Evolutionary conservation across 1,140 invertebrate genomes (phyloP).

Genomic region (Lordiphosa collinella): DNA sequence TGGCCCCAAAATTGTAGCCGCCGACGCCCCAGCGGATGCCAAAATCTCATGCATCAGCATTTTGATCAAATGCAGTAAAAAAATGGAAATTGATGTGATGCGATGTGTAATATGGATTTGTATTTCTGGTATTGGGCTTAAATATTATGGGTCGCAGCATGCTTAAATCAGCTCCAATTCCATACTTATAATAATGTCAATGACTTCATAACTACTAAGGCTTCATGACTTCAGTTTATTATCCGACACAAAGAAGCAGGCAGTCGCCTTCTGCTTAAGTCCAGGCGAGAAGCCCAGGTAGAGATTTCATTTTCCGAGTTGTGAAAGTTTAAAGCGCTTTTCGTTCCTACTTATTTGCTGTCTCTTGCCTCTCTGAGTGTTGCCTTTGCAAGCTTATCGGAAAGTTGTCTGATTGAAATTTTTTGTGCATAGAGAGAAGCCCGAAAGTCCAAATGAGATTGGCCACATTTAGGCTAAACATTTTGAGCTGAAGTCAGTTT

Average conservation of each 20-base stretch:
- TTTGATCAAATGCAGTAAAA: slow-evolving; percentile 28
- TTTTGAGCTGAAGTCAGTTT: slow-evolving; percentile 41
- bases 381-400: slow-evolving; percentile 73
- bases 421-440: slow-evolving; percentile 5
- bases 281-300: slow-evolving; percentile 28
- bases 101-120: slow-evolving; percentile 1
- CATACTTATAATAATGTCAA: slow-evolving; percentile 37
- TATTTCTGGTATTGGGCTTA: neutral
- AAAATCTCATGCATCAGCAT: slow-evolving; percentile 52
- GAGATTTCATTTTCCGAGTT: slow-evolving; percentile 51
- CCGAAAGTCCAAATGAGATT: slow-evolving; percentile 10
- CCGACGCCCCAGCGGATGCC: slow-evolving; percentile 27
- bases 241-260: slow-evolving; percentile 40
- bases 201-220: slow-evolving; percentile 71
- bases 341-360: slow-evolving; percentile 15
- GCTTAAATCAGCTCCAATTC: slow-evolving; percentile 2
- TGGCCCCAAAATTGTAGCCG: slow-evolving; percentile 35
- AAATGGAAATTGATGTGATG: slow-evolving; percentile 6
- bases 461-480: slow-evolving; percentile 25
- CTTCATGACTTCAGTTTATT: slow-evolving; percentile 62
- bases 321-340: slow-evolving; percentile 68
- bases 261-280: neutral
- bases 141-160: neutral
- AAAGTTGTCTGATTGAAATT: slow-evolving; percentile 74
- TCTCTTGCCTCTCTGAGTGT: slow-evolving; percentile 10